Base-by-base conservation (phyloP, 92 coral and sea anemone species). In the Pocillopora meandrina region DNA sequence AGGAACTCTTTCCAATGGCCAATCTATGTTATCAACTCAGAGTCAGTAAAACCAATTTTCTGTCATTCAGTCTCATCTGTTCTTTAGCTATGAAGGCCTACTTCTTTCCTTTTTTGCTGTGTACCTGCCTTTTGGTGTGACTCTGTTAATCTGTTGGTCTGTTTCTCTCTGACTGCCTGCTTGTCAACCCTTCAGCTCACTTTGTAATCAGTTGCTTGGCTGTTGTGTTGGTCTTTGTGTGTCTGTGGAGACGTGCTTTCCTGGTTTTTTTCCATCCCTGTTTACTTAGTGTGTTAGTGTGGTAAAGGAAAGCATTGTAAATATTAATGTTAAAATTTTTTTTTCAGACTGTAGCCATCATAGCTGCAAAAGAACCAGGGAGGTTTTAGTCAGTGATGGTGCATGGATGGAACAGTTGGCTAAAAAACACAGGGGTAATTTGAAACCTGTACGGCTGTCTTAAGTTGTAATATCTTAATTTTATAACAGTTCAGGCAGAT, bases 341-440 rank as follows among this genome's bases (percentile, higher is more conserved):
- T 59, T 82, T 9, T 12, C 68, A 71, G 85, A 36, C 3, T 19
- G 33, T 10, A 56, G 23, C 16, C 67, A 13, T 59, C 57, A 47
- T 19, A 61, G 61, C 71, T n/a, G 23, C 9, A 82, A 82, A 82
- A 59, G 85, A 82, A 34, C 78, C 35, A 64, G 23, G 26, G 73
- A 11, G 16, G 10, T 15, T 9, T 79, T 61, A n/a, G 26, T 12
- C 18, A 60, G 59, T 72, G 61, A 59, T 35, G 69, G 58, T 36
- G 19, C 47, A 12, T 58, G 26, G 71, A 21, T 61, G 5, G 77
- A 82, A 61, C 71, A 71, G 61, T 78, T 59, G 47, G 61, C 33
- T 16, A 82, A 82, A 35, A 71, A 82, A 19, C 35, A n/a, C 42
- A 60, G 71, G 71, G 85, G 85, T 81, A 61, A 42, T 3, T 7